Evolutionary conservation across 2,113 vertebrate genomes (phyloP), one percentile per base, ranked within the genome.

Genomic region (Corythornis vintsioides): DNA sequence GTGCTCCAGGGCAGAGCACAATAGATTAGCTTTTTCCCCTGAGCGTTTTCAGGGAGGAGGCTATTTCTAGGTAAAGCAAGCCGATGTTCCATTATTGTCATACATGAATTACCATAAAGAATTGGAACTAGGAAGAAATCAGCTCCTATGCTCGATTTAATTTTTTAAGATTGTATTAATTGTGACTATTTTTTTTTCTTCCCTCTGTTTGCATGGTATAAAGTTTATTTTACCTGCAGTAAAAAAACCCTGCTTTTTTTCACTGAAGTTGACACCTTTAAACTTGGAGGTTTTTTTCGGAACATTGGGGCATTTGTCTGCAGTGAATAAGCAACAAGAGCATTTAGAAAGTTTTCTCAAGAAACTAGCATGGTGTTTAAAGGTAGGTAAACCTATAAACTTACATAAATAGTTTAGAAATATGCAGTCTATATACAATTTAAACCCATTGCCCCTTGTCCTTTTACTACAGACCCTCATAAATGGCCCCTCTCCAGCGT

Each of bases 21-120:
- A 38, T 26, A 86, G 29, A 69, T 38, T 28, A 35, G 64, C 31
- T 29, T 64, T 19, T 47, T 76, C 38, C 21, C 29, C 33, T 59
- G 56, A 19, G 61, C 74, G 33, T 70, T 79, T 75, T 79, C 45
- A 55, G 47, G 66, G 22, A 72, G 17, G 31, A 81, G 47, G 14
- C 5, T 76, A 16, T 61, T 89, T 66, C 70, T 77, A 38, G 33
- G 8, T 66, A 66, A 89, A 72, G 40, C 19, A 89, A 29, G 13
- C 9, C 38, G 42, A 40, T 18, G 15, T 42, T 59, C 25, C 9
- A 17, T 42, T 2, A 0, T 63, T 81, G 28, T 59, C 0, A 47
- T 66, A 52, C 2, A 0, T 61, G 29, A 78, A 65, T 56, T 85
- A 9, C 10, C 18, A 53, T n/a, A 57, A 65, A 73, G 2, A 65